A percentile compares a stretch with the other conserved stretches of the same genome.
Conservation (phyloP, 2,113 vertebrate species). For the Pipa parva region DNA sequence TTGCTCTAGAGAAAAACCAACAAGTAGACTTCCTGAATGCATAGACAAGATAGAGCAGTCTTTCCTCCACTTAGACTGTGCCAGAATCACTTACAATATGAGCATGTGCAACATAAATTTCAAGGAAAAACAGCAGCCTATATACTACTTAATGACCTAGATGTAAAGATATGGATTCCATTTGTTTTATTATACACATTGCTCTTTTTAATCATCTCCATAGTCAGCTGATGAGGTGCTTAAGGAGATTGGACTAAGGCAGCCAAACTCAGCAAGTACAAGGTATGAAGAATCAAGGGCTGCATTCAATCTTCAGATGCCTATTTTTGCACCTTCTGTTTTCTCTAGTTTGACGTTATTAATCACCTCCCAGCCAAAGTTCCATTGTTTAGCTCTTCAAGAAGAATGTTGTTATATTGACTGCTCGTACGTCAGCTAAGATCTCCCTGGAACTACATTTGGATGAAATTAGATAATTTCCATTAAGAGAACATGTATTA, state of each 20-base stretch:
- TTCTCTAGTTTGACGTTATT: constrained; percentile 71
- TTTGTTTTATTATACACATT: constrained; percentile 12
- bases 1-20: no score
- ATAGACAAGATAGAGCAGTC: no score
- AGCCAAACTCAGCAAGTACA: constrained; percentile 50
- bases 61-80: no score
- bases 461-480: constrained; percentile 89
- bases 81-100: no score
- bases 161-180: constrained; percentile 47
- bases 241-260: constrained; percentile 44
- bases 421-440: constrained; percentile 73
- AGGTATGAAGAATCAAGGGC: constrained; percentile 59
- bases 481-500: constrained; percentile 85
- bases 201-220: constrained; percentile 32
- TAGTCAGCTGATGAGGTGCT: constrained; percentile 50
- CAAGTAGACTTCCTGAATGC: no score
- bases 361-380: constrained; percentile 66
- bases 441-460: constrained; percentile 73
- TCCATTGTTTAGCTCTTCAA: constrained; percentile 74
- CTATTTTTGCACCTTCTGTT: constrained; percentile 79
- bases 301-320: constrained; percentile 60
- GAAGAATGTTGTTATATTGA: constrained; percentile 86
- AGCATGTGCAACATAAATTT: no score
- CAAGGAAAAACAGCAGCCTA: no score
- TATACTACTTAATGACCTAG: constrained; percentile 44